Percentiles rank a stretch among this genome's conserved stretches.
Evolutionary conservation across 2,113 vertebrate genomes (phyloP).

Genomic region (Micromys minutus): DNA sequence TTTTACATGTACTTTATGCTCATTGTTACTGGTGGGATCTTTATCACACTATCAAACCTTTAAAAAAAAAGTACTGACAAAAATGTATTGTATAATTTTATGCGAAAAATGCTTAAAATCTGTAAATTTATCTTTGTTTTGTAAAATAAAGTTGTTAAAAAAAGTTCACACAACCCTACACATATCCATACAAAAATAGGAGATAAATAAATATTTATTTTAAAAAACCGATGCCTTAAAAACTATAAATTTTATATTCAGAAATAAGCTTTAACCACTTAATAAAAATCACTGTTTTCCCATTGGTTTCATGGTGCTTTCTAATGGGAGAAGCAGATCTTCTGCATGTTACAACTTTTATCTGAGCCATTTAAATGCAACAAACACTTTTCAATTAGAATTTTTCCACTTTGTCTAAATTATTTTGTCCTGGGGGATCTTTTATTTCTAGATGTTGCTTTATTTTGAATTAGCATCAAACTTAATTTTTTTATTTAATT

Average conservation of each 20-base stretch:
- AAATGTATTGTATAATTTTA: no score
- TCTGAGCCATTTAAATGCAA: neutral
- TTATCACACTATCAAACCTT: no score
- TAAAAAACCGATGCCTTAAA: neutral
- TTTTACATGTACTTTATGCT: no score
- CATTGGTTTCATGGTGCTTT: neutral
- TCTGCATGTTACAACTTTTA: neutral
- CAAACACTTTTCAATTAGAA: neutral
- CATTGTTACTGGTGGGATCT: no score
- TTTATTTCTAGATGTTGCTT: neutral
- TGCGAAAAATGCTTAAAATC: no score
- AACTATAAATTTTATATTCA: neutral
- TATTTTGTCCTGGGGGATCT: neutral
- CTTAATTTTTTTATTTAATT: neutral
- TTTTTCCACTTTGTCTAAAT: neutral
- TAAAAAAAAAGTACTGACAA: no score
- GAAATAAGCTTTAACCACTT: neutral
- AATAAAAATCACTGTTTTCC: neutral
- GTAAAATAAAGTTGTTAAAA: no score
- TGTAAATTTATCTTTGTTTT: no score
- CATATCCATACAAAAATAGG: neutral
- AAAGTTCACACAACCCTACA: neutral
- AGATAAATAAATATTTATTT: neutral
- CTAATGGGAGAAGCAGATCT: neutral
- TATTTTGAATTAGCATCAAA: neutral